These are phyloP conservation scores for Bilobella aurantiaca DNA, from an alignment of 1,140 invertebrate species.

Conservation along the genomic window DNA sequence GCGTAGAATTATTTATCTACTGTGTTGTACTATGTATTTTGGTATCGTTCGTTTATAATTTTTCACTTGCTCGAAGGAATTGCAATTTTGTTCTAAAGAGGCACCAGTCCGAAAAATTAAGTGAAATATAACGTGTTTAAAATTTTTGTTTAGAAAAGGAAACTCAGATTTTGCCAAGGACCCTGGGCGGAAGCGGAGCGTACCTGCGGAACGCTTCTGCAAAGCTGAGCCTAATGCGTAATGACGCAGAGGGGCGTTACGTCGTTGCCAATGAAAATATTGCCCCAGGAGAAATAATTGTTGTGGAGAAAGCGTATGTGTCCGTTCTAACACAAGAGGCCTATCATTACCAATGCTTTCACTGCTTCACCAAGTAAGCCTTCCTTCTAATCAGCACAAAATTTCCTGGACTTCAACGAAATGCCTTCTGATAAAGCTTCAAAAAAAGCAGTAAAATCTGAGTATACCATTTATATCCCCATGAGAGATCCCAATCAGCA, in stretches of 20 bases:
- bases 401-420: neutral
- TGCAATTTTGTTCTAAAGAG: too few species aligned
- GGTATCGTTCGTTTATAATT: too few species aligned
- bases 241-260: slow-evolving; percentile 24
- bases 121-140: neutral
- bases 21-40: too few species aligned
- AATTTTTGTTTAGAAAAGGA: neutral
- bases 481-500: neutral
- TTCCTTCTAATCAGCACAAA: neutral
- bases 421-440: too few species aligned
- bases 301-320: slow-evolving; percentile 62
- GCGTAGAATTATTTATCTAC: too few species aligned
- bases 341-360: slow-evolving; percentile 64
- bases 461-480: neutral
- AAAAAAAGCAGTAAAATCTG: neutral
- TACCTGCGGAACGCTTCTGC: slow-evolving; percentile 19
- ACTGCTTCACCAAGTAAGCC: slow-evolving; percentile 53
- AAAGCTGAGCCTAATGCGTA: slow-evolving; percentile 11
- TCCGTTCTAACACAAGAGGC: slow-evolving; percentile 56
- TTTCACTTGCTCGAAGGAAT: too few species aligned
- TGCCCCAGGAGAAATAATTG: slow-evolving; percentile 54
- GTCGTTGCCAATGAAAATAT: slow-evolving; percentile 52
- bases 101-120: neutral
- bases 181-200: slow-evolving; percentile 17
- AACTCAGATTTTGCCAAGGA: slow-evolving; percentile 9